These are phyloP conservation scores for Galeopsomyia nigrocyanea DNA, from an alignment of 2,888 invertebrate genomes.

Conservation along the genomic window DNA sequence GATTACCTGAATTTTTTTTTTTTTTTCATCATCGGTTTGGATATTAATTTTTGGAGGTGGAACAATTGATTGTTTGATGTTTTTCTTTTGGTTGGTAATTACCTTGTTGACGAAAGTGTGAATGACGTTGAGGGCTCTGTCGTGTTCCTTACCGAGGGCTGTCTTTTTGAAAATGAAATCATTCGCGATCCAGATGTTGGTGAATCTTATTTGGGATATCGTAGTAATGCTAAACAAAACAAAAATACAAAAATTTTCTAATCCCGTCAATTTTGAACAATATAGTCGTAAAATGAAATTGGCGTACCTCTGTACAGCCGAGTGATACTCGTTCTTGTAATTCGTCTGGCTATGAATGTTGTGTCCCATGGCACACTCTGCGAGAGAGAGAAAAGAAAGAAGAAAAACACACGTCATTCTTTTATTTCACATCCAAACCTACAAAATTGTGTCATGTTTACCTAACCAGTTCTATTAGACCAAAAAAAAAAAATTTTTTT, in stretches of 20 bases:
- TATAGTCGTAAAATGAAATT: neutral
- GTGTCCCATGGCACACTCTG: conserved; percentile 69
- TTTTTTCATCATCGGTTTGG: neutral
- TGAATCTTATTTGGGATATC: conserved; percentile 65
- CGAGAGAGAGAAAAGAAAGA: conserved; percentile 40
- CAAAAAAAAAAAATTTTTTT: too few species aligned
- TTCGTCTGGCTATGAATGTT: conserved; percentile 66
- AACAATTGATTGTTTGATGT: neutral
- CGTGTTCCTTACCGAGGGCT: conserved; percentile 68
- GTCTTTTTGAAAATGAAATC: conserved; percentile 70
- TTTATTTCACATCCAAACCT: too few species aligned
- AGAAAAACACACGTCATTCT: neutral
- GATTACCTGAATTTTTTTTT: conserved; percentile 59
- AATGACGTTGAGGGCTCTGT: conserved; percentile 68
- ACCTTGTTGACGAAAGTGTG: conserved; percentile 72
- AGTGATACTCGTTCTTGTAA: conserved; percentile 64
- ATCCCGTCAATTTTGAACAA: neutral
- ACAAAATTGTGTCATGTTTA: too few species aligned
- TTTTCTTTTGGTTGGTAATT: conserved; percentile 15
- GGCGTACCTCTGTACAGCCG: conserved; percentile 66
- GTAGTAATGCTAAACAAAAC: conserved; percentile 61
- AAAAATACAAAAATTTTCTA: neutral
- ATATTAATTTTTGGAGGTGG: too few species aligned
- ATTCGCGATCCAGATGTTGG: conserved; percentile 71
- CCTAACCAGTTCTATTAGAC: too few species aligned